Conservation (phyloP, 2,888 invertebrate species). For the Polymixis flavicincta region DNA sequence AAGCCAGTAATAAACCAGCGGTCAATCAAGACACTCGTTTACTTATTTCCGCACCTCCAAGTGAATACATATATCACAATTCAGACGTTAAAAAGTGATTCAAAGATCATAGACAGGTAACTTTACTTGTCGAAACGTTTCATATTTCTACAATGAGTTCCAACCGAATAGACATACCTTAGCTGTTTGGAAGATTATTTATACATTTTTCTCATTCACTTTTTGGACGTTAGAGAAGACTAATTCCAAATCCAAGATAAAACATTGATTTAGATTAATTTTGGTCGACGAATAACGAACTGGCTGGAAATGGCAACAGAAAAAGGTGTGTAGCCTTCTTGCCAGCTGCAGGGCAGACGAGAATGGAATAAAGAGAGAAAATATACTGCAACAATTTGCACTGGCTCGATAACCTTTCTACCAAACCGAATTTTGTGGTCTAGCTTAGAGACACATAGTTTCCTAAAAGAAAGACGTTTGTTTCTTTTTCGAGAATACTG, state of each 20-base stretch:
- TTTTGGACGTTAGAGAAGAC: not conserved
- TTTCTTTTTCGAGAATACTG: not conserved
- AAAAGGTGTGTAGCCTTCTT: slow-evolving; percentile 2
- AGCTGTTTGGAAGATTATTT: too few relatives aligned
- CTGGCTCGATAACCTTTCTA: not conserved
- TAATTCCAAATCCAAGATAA: not conserved
- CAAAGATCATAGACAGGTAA: too few relatives aligned
- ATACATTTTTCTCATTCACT: too few relatives aligned
- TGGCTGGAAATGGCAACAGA: not conserved
- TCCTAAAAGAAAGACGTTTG: not conserved
- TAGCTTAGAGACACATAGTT: not conserved
- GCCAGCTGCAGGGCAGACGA: not conserved
- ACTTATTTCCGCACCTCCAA: too few relatives aligned
- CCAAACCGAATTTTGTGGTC: not conserved
- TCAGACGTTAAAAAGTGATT: not conserved
- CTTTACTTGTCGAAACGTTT: too few relatives aligned
- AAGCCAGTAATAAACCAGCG: too few relatives aligned
- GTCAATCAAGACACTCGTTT: too few relatives aligned
- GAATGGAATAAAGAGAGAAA: not conserved
- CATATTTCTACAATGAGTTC: too few relatives aligned
- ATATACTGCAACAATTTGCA: not conserved
- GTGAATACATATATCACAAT: too few relatives aligned
- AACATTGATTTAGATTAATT: not conserved
- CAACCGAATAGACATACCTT: too few relatives aligned
- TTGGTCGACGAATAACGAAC: not conserved